Conservation (phyloP, 2,888 invertebrate species). For the Thymelicus sylvestris region DNA sequence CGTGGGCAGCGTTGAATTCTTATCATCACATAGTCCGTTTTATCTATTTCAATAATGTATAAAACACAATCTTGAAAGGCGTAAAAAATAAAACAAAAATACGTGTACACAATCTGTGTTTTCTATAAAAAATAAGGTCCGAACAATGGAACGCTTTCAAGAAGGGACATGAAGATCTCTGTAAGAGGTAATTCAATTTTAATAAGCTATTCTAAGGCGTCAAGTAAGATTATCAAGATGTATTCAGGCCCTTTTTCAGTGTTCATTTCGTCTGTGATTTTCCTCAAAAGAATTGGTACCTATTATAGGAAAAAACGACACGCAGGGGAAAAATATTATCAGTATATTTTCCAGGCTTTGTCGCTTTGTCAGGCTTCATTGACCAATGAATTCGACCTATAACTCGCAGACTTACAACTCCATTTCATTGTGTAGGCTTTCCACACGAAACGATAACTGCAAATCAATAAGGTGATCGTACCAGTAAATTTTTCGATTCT, state of each 20-base stretch:
- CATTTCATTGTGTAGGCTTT: conserved; percentile 17
- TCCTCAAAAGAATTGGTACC: conserved; percentile 22
- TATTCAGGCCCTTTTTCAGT: conserved; percentile 24
- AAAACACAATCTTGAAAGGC: not conserved
- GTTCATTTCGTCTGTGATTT: conserved; percentile 29
- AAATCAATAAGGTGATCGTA: conserved; percentile 21
- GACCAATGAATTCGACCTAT: conserved; percentile 33
- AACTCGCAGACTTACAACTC: conserved; percentile 34
- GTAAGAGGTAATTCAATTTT: conserved; percentile 34
- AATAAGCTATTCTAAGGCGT: conserved; percentile 31
- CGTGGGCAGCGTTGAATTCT: too few species aligned
- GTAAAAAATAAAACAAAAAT: not conserved
- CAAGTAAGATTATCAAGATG: conserved; percentile 32
- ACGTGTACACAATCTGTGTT: conserved; percentile 4
- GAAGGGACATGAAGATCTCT: conserved; percentile 29
- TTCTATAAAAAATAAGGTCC: conserved; percentile 23
- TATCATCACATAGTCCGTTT: too few species aligned
- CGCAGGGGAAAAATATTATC: conserved; percentile 22
- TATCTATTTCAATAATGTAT: too few species aligned
- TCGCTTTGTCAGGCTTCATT: conserved; percentile 30
- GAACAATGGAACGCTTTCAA: conserved; percentile 26
- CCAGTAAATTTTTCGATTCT: not conserved
- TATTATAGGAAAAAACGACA: conserved; percentile 14
- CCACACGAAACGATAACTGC: conserved; percentile 14
- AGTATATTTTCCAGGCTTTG: conserved; percentile 32